phyloP scores from a whole-genome alignment of 2,888 invertebrate species.

The Lasius fuliginosus region DNA sequence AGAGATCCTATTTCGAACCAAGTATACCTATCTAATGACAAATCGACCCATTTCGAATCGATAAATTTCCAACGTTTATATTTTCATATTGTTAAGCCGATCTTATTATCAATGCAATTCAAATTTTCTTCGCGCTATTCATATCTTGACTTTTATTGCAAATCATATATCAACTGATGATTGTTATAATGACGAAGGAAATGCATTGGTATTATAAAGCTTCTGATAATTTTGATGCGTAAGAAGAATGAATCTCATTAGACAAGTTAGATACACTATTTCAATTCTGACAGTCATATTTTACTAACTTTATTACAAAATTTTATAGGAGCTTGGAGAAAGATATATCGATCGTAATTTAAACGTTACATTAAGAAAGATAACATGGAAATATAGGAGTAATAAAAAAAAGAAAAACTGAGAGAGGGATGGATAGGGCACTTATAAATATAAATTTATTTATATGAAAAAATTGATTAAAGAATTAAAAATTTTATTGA shows the following conservation, averaged over 20 bases:
- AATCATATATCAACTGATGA: neutral
- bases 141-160: neutral
- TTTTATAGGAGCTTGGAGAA: neutral
- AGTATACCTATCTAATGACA: neutral
- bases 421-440: neutral
- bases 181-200: neutral
- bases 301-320: neutral
- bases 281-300: neutral
- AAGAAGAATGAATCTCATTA: neutral
- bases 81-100: slow-evolving; percentile 3
- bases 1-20: neutral
- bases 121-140: neutral
- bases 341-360: slow-evolving; percentile 2
- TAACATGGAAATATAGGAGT: neutral
- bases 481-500: neutral
- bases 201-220: neutral
- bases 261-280: neutral
- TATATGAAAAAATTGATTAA: neutral
- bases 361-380: slow-evolving; percentile 1
- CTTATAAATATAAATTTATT: slow-evolving; percentile 5
- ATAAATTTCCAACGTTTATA: neutral
- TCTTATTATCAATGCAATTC: neutral
- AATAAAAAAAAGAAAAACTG: neutral
- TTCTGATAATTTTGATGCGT: neutral
- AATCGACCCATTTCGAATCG: neutral